Base-by-base conservation (phyloP, 2,797 vertebrate species). In the Rhyacichthys aspro region DNA sequence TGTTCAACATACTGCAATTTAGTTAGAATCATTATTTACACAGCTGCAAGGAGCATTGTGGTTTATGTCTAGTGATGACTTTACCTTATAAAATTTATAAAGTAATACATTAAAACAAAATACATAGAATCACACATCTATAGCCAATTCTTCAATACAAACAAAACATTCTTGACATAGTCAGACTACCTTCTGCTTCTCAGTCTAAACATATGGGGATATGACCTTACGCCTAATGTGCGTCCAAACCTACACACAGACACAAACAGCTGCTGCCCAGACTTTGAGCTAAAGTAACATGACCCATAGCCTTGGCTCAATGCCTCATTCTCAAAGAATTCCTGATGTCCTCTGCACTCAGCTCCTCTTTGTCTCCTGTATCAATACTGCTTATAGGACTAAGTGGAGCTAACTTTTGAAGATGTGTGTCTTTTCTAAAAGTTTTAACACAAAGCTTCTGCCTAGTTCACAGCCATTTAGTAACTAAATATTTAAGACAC, bases 211-310 rank as follows among this genome's bases (percentile, higher is more conserved):
- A 81, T 78, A 65, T 48, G 66, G 72, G 61, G 59, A 60, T 85
- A 63, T 78, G 78, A 84, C 75, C 78, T 53, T 55, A 45, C 0
- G 63, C 57, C 63, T 61, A 72, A 54, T 72, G 69, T 55, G 41
- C 55, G 68, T 69, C 69, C 64, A 79, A 62, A 78, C 63, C 70
- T 71, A 59, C 67, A 68, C 72, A 77, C 62, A 77, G 70, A 82
- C 59, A 53, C 60, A 78, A 77, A 87, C 89, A 90, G 86, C 85
- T 86, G 84, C 76, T 79, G 65, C 61, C 63, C 86, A 89, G 79
- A 85, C 75, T 72, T 69, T 67, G 55, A 80, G 69, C 78, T 82
- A 77, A 74, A 75, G 88, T 83, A 89, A 90, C 80, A 67, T 77
- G 85, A 89, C 85, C 83, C 78, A 80, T 70, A 72, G 43, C 54